Conservation (phyloP, 2,888 invertebrate genomes). For the Watsonalla cultraria region DNA sequence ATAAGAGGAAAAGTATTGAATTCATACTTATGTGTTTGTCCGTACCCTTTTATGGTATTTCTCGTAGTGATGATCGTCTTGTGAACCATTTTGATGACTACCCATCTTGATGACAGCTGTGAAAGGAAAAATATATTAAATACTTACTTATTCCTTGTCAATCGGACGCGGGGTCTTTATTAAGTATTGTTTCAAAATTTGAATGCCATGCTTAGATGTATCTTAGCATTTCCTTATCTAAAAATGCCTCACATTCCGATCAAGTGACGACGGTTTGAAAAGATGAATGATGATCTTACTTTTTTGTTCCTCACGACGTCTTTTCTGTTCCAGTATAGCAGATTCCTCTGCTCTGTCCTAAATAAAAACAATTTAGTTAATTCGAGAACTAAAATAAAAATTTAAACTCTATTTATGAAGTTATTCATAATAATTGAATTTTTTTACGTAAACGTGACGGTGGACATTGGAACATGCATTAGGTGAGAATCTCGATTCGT, state of each 20-base stretch:
- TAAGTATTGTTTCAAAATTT: too few relatives aligned
- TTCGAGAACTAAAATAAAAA: neutral
- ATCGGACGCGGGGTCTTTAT: too few relatives aligned
- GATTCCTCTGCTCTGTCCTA: constrained; percentile 88
- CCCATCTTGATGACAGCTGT: constrained; percentile 79
- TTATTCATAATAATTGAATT: neutral
- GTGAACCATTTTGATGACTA: constrained; percentile 87
- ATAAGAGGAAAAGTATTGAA: neutral
- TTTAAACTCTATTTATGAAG: neutral
- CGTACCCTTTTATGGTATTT: constrained; percentile 88
- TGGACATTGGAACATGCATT: too few relatives aligned
- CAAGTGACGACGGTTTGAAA: too few relatives aligned
- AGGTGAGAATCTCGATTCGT: too few relatives aligned
- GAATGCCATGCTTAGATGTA: too few relatives aligned
- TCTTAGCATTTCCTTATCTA: too few relatives aligned
- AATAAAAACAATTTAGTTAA: constrained; percentile 10
- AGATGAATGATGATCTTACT: constrained; percentile 56
- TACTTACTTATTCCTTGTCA: neutral
- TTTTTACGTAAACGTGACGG: neutral
- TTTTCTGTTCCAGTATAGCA: constrained; percentile 83
- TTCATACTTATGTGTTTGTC: constrained; percentile 1
- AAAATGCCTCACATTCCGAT: too few relatives aligned
- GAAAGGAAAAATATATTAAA: constrained; percentile 19
- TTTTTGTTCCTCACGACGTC: constrained; percentile 89
- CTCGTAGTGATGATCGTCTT: constrained; percentile 84